phyloP scores from a whole-genome alignment of 1,140 invertebrate species.

The Hylyphantes graminicola region DNA sequence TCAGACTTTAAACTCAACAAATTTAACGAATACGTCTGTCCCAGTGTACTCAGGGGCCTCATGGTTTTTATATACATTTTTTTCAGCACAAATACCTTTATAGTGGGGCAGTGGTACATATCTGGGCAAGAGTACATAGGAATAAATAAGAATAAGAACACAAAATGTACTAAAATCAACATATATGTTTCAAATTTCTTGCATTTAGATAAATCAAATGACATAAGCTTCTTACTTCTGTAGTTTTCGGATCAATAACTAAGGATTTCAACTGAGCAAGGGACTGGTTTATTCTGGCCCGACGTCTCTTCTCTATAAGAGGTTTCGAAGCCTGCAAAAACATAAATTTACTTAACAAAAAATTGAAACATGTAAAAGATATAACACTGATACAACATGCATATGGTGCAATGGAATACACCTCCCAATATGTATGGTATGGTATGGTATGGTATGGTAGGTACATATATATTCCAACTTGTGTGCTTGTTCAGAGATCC shows the following conservation, averaged over 20 bases:
- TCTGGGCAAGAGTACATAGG: background rate
- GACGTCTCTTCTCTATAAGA: slow-evolving; percentile 77
- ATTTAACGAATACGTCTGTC: too few relatives aligned
- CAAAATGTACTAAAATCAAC: background rate
- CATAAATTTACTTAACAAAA: slow-evolving; percentile 61
- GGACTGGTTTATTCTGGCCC: slow-evolving; percentile 77
- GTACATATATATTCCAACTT: too few relatives aligned
- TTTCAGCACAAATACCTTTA: background rate
- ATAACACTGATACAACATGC: too few relatives aligned
- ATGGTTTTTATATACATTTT: too few relatives aligned
- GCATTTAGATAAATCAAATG: background rate
- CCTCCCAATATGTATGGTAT: too few relatives aligned
- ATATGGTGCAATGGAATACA: too few relatives aligned
- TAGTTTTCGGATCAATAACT: slow-evolving; percentile 36
- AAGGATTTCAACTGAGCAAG: slow-evolving; percentile 73
- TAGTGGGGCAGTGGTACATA: background rate
- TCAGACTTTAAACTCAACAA: too few relatives aligned
- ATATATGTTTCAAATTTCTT: background rate
- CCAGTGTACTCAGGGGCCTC: too few relatives aligned
- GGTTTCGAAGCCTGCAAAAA: slow-evolving; percentile 84
- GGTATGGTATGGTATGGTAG: too few relatives aligned
- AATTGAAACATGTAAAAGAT: too few relatives aligned
- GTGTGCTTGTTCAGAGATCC: too few relatives aligned
- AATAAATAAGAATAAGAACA: too few relatives aligned
- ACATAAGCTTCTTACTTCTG: slow-evolving; percentile 25